Percentiles rank a stretch among this genome's conserved stretches.
Evolutionary conservation across 2,888 invertebrate genomes (phyloP).

Genomic region (Tetranychus truncatus): DNA sequence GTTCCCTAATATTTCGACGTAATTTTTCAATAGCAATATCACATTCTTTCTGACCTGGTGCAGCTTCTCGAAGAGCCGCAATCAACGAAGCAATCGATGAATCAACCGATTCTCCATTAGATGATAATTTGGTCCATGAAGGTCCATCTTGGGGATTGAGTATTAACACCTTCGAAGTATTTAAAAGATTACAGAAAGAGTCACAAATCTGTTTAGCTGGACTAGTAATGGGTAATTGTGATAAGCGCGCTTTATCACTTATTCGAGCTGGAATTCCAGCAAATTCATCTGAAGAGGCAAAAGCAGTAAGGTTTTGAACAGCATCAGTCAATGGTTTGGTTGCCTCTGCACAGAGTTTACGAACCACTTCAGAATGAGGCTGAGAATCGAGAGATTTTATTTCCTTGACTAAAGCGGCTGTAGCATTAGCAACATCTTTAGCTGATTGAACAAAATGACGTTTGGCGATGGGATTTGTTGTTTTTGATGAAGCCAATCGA

Average conservation of each 20-base stretch:
- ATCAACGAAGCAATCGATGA: conserved; percentile 89
- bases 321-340: conserved; percentile 72
- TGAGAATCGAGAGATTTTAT: conserved; percentile 62
- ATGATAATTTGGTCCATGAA: conserved; percentile 82
- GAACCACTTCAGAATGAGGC: conserved; percentile 53
- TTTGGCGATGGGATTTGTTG: conserved; percentile 74
- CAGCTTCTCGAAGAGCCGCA: conserved; percentile 55
- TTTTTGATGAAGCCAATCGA: conserved; percentile 72
- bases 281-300: conserved; percentile 84
- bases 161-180: conserved; percentile 69
- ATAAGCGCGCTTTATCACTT: conserved; percentile 56
- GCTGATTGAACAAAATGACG: conserved; percentile 92
- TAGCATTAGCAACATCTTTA: conserved; percentile 88
- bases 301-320: conserved; percentile 73
- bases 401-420: conserved; percentile 77
- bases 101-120: conserved; percentile 82
- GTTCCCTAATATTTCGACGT: conserved; percentile 50
- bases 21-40: conserved; percentile 60
- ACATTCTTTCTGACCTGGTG: conserved; percentile 89
- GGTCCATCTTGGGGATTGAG: conserved; percentile 75
- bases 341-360: conserved; percentile 51
- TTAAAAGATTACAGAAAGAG: conserved; percentile 73
- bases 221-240: conserved; percentile 69
- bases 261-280: conserved; percentile 78
- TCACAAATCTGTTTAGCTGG: conserved; percentile 63